Evolutionary conservation across 2,113 vertebrate species (phyloP), one percentile per base, ranked within the genome.

Genomic region (Himantopus leucocephalus): DNA sequence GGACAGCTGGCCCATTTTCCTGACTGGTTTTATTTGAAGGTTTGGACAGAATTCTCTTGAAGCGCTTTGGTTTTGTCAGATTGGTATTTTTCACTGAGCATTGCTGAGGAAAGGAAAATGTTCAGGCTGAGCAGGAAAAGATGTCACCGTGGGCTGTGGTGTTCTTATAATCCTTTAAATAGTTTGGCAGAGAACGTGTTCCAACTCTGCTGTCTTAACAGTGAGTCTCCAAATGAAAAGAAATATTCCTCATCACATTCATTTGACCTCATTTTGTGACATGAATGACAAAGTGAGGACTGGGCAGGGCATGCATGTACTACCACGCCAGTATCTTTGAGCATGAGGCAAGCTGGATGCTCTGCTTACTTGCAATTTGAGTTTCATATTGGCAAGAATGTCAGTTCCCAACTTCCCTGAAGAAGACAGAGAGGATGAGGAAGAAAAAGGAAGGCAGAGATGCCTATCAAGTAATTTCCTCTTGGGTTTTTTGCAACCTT

Each of bases 91-190:
- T 66, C 18, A 35, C 12, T 10, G 10, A 71, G 18, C 9, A 29
- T 62, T 81, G 64, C 68, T 95, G 95, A 89, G 47, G 32, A 58
- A 87, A 85, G 64, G 68, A 58, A 93, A 87, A 80, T 0, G 1
- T 32, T 13, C 21, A 70, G 45, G 10, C 32, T 50, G 24, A 71
- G 56, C 27, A 55, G 47, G 32, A 53, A 39, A 48, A 75, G 32
- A 39, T 17, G 56, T 64, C 50, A 70, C 0, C 5, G 2, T 4
- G 15, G n/a, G 23, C 43, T 76, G 26, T 2, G 0, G 41, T 67
- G 66, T 56, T 85, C 66, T 85, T 53, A n/a, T 12, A 62, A 59
- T 47, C 8, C 12, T 78, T 77, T 74, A 88, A 85, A 48, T 12
- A 60, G 15, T 9, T 80, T 73, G 48, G 48, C 53, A 96, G 48